These are phyloP conservation scores for Magallana ariakensis DNA, from an alignment of 1,140 invertebrate genomes.

Conservation along the genomic window DNA sequence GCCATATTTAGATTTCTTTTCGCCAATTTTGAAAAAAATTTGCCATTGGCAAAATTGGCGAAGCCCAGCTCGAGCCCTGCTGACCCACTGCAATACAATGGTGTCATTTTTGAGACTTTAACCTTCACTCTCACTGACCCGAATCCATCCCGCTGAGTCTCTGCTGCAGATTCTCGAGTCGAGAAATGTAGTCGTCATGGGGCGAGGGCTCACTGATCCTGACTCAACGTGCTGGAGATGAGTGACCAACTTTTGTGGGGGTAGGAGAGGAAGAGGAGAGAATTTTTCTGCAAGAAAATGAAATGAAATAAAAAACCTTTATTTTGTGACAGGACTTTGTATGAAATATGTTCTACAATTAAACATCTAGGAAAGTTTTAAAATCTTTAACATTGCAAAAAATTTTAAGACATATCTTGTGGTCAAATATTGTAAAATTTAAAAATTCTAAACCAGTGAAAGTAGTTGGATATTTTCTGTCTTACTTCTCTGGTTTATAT, in stretches of 20 bases:
- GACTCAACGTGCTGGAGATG: slow-evolving; percentile 17
- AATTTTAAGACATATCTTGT: too few species aligned
- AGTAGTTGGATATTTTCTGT: background rate
- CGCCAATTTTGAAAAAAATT: too few species aligned
- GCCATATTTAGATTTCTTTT: too few species aligned
- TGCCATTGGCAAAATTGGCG: too few species aligned
- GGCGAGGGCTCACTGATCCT: slow-evolving; percentile 15
- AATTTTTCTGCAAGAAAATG: slow-evolving; percentile 58
- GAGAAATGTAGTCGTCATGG: slow-evolving; percentile 65
- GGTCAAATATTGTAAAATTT: too few species aligned
- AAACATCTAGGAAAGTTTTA: too few species aligned
- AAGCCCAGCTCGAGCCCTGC: too few species aligned
- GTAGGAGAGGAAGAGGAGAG: slow-evolving; percentile 54
- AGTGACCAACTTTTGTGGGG: slow-evolving; percentile 24
- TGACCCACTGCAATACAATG: too few species aligned
- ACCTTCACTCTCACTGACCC: background rate
- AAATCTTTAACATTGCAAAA: too few species aligned
- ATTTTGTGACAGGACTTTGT: slow-evolving; percentile 22
- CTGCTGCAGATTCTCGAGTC: slow-evolving; percentile 65
- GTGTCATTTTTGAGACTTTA: background rate
- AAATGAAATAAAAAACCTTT: background rate
- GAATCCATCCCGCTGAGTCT: slow-evolving; percentile 61
- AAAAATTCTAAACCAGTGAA: too few species aligned
- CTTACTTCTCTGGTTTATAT: too few species aligned
- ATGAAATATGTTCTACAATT: background rate